Evolutionary conservation across 92 coral and sea anemone genomes (phyloP).

Genomic region (Zoanthus solanderi): DNA sequence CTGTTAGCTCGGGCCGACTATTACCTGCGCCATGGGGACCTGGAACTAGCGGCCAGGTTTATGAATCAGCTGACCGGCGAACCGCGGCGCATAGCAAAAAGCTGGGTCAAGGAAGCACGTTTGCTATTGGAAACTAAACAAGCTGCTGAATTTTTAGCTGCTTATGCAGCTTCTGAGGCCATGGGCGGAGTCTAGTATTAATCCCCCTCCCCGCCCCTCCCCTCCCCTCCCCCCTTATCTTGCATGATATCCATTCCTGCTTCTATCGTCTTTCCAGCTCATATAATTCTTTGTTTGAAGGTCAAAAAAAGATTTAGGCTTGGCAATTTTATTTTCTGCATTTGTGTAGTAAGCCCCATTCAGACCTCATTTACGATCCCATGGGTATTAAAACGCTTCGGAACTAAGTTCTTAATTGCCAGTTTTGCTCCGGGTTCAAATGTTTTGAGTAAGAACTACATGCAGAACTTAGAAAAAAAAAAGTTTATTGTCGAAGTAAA

Average conservation of each 20-base stretch:
- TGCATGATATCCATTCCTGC: no score
- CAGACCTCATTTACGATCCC: not conserved
- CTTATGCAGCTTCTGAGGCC: slow-evolving; percentile 88
- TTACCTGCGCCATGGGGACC: slow-evolving; percentile 88
- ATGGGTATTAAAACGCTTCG: not conserved
- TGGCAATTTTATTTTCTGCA: not conserved
- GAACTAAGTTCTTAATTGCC: not conserved
- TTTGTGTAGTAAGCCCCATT: not conserved
- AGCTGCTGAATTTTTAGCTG: slow-evolving; percentile 84
- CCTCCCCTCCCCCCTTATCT: not conserved
- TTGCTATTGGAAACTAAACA: slow-evolving; percentile 93
- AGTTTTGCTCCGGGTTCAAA: not conserved
- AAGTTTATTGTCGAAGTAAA: no score
- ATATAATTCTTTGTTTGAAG: not conserved
- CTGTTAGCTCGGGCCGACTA: slow-evolving; percentile 90
- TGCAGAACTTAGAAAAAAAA: no score
- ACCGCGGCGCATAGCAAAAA: slow-evolving; percentile 86
- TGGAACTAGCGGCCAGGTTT: slow-evolving; percentile 94
- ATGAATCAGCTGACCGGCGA: slow-evolving; percentile 96
- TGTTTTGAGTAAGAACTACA: no score
- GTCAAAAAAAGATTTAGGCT: not conserved
- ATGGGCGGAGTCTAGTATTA: slow-evolving; percentile 51
- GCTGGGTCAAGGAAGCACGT: slow-evolving; percentile 95
- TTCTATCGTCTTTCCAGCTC: not conserved
- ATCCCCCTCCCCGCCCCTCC: not conserved